These are phyloP conservation scores for Alfaro cultratus DNA, from an alignment of 2,797 vertebrate genomes.

Conservation along the genomic window DNA sequence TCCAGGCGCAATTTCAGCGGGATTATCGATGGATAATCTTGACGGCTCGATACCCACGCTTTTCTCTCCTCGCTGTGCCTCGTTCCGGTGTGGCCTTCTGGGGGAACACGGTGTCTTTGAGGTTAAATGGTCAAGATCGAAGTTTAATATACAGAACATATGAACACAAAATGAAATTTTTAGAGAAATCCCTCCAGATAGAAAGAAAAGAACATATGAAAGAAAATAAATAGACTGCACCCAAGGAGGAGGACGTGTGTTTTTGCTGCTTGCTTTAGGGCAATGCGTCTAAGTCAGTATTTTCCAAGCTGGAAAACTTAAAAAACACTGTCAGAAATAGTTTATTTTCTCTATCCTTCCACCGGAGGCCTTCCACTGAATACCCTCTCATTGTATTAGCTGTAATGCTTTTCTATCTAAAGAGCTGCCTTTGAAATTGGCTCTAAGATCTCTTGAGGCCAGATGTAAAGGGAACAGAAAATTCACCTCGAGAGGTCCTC, in stretches of 20 bases:
- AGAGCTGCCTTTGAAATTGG: conserved; percentile 25
- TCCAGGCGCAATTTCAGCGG: conserved; percentile 73
- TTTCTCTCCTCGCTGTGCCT: conserved; percentile 43
- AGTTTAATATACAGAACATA: conserved; percentile 24
- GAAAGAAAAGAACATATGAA: neutral
- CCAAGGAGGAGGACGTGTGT: conserved; percentile 12
- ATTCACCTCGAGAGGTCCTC: conserved; percentile 10
- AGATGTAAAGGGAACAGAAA: conserved; percentile 7
- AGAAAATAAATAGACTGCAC: neutral
- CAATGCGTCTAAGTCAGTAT: neutral
- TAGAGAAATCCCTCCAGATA: neutral
- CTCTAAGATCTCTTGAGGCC: conserved; percentile 15
- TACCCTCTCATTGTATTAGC: neutral
- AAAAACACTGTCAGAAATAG: neutral
- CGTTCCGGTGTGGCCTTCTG: conserved; percentile 10
- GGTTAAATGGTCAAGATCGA: conserved; percentile 40
- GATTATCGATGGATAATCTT: conserved; percentile 67
- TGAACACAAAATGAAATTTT: conserved; percentile 10
- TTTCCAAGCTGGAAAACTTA: neutral
- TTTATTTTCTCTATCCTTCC: conserved; percentile 8
- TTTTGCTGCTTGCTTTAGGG: conserved; percentile 19
- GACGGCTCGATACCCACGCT: conserved; percentile 52
- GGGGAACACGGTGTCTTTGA: conserved; percentile 28
- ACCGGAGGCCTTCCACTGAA: conserved; percentile 1
- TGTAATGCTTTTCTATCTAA: neutral